Base-by-base conservation (phyloP, 2,113 vertebrate genomes). In the Gasterosteus nipponicus region DNA sequence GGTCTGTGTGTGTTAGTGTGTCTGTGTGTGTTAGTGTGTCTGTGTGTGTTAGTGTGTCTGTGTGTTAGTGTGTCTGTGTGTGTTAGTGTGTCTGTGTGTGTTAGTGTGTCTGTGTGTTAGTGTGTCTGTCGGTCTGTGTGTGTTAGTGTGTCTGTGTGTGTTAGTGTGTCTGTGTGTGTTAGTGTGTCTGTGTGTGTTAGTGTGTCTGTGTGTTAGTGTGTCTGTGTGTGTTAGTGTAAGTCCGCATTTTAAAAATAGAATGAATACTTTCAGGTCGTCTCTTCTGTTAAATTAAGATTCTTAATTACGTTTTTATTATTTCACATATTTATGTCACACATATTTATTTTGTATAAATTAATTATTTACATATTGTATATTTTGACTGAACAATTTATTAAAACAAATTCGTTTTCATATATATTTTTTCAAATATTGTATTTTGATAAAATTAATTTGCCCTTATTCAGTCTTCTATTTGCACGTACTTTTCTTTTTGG, bases 181-280 rank as follows among this genome's bases (percentile, higher is more conserved):
- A n/a, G 31, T 51, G 29, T 67, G 64, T 67, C 59, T 49, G 75
- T 63, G 47, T 47, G 66, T 62, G 62, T n/a, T 60, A 31, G 71
- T 65, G 63, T 19, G 64, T 59, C 33, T 33, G 33, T 33, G n/a
- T 54, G 61, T 33, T 16, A 31, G 66, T 65, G 46, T 57, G 53
- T n/a, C n/a, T n/a, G 44, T 51, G 67, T 58, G 47, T 57, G 38
- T 26, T 11, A 33, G 33, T 33, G 33, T 33, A 2, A 10, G 42
- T 12, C 54, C 62, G n/a, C 18, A 62, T 66, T 70, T 15, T 78
- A 83, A 74, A 81, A 80, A 81, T 75, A 75, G 31, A 73, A 15
- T 12, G 1, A 7, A 11, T 53, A 38, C 33, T 77, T 65, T 77
- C 47, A n/a, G 47, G 47, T 51, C 8, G 19, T 12, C 12, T 63